Conservation (phyloP, 2,797 vertebrate species). For the Schizopygopsis malacanthus region DNA sequence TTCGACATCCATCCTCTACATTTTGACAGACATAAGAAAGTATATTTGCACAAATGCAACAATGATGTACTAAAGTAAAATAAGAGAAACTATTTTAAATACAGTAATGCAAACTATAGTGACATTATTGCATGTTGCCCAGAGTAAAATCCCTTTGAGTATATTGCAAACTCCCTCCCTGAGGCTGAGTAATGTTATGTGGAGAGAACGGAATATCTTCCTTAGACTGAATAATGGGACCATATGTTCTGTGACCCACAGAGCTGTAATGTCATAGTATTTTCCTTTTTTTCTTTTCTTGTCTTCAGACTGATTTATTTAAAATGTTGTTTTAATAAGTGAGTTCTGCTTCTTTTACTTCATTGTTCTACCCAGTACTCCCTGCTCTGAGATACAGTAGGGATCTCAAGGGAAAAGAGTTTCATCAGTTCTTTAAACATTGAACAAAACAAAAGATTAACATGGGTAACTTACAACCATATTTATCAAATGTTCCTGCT, state of each 20-base stretch:
- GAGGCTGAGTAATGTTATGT: conserved; percentile 38
- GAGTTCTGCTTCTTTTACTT: conserved; percentile 58
- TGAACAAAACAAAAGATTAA: conserved; percentile 54
- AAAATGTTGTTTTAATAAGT: conserved; percentile 62
- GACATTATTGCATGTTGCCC: not conserved
- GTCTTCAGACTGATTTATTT: conserved; percentile 63
- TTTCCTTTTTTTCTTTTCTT: conserved; percentile 13
- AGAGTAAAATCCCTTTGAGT: not conserved
- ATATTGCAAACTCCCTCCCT: not conserved
- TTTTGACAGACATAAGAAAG: not conserved
- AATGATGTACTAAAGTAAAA: not conserved
- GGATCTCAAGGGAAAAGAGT: conserved; percentile 54
- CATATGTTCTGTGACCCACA: conserved; percentile 62
- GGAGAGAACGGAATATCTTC: conserved; percentile 43
- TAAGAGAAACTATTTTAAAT: not conserved
- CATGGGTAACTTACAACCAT: conserved; percentile 48
- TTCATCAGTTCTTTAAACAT: conserved; percentile 59
- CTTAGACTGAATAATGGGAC: conserved; percentile 59
- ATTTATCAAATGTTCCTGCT: conserved; percentile 47
- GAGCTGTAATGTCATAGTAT: conserved; percentile 51
- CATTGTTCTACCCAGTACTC: conserved; percentile 53
- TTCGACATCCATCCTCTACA: not conserved
- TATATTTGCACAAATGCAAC: not conserved
- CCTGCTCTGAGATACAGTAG: conserved; percentile 48
- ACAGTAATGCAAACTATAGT: not conserved